These are phyloP conservation scores for Nemotelus nigrinus DNA, from an alignment of 2,888 invertebrate species.

Conservation along the genomic window DNA sequence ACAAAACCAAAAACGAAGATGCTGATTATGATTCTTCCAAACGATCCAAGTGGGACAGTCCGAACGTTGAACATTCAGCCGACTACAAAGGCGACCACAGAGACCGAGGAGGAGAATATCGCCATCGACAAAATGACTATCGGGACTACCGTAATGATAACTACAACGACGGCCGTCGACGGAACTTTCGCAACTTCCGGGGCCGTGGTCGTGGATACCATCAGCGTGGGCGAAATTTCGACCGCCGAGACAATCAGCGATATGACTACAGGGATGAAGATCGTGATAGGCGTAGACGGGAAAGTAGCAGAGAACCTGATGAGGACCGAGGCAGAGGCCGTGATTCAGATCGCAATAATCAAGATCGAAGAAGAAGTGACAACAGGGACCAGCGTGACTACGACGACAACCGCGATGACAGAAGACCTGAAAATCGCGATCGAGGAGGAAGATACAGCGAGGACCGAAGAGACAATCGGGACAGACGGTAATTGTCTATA, in stretches of 20 bases:
- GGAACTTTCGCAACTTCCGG: neutral
- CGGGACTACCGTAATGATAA: neutral
- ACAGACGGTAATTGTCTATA: conserved; percentile 22
- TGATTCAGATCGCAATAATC: neutral
- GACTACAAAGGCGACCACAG: conserved; percentile 14
- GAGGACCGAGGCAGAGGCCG: conserved; percentile 15
- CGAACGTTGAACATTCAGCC: conserved; percentile 44
- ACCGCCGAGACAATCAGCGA: no score
- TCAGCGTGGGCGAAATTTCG: no score
- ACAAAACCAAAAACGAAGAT: neutral
- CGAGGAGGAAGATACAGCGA: conserved; percentile 1
- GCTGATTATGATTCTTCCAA: conserved; percentile 46
- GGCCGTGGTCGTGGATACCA: neutral
- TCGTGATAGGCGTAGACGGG: conserved; percentile 2
- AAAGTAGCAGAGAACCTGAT: neutral
- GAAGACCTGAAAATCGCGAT: conserved; percentile 43
- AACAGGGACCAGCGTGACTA: conserved; percentile 47
- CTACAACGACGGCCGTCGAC: neutral
- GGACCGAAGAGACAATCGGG: conserved; percentile 38
- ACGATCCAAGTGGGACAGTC: conserved; percentile 60
- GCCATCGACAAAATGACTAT: conserved; percentile 26
- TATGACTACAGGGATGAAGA: neutral
- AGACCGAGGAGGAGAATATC: conserved; percentile 40
- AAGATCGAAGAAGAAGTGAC: neutral
- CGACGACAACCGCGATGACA: conserved; percentile 49